Conservation (phyloP, 2,113 vertebrate species). For the Nothoprocta pentlandii region DNA sequence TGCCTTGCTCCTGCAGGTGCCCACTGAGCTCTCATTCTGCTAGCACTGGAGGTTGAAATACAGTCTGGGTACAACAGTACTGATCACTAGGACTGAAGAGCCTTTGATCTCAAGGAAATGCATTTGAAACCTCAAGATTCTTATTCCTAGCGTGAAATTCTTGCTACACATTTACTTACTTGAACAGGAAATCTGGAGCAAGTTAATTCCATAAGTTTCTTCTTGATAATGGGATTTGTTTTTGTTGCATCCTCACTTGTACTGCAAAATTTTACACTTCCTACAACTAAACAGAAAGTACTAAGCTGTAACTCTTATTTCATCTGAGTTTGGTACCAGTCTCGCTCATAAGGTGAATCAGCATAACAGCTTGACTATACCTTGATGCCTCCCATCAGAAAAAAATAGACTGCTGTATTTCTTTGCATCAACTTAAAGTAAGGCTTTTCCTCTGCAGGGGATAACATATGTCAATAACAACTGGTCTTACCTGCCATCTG, state of each 20-base stretch:
- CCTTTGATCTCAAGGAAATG: not conserved
- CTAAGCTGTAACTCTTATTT: not conserved
- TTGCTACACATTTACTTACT: not conserved
- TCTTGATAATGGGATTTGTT: not conserved
- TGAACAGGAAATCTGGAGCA: not conserved
- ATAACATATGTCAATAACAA: not conserved
- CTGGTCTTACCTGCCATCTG: constrained; percentile 81
- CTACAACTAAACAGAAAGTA: not conserved
- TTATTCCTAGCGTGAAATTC: not conserved
- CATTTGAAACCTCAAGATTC: not conserved
- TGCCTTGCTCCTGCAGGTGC: not conserved
- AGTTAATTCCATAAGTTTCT: not conserved
- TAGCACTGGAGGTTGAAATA: not conserved
- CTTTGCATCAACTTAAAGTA: not conserved
- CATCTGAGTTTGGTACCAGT: not conserved
- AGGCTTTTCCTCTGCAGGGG: constrained; percentile 18
- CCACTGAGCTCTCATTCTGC: not conserved
- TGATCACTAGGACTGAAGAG: not conserved
- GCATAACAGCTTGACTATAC: not conserved
- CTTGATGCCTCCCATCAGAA: not conserved
- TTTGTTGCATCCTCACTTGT: not conserved
- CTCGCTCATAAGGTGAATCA: not conserved
- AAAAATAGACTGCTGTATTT: not conserved
- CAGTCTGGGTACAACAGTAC: not conserved
- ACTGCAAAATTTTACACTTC: not conserved